Conservation (phyloP, 2,888 invertebrate species). For the Ochlodes sylvanus region DNA sequence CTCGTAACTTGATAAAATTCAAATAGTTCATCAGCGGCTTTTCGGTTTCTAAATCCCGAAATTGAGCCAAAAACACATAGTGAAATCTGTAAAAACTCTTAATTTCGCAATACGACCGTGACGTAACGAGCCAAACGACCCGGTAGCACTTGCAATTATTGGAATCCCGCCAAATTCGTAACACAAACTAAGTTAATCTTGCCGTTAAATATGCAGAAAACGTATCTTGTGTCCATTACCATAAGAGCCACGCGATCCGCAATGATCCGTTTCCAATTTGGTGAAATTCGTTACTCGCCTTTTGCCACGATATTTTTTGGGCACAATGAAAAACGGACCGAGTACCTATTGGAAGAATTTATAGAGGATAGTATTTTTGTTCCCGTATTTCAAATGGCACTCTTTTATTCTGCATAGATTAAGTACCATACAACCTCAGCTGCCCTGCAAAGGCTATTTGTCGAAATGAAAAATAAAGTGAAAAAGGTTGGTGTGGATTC, state of each 20-base stretch:
- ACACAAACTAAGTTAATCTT: constrained; percentile 18
- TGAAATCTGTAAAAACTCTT: constrained; percentile 5
- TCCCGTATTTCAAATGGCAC: background rate
- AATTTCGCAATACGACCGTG: constrained; percentile 38
- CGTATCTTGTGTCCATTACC: background rate
- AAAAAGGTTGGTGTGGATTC: too few relatives aligned
- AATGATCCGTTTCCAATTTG: constrained; percentile 23
- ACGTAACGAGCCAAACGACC: constrained; percentile 62
- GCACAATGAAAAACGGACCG: constrained; percentile 16
- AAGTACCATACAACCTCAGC: background rate
- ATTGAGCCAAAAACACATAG: background rate
- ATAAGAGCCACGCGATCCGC: background rate
- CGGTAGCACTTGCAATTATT: constrained; percentile 47
- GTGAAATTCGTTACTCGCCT: constrained; percentile 13
- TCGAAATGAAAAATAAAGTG: background rate
- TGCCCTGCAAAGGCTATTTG: background rate
- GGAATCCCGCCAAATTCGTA: constrained; percentile 48
- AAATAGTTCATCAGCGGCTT: too few relatives aligned
- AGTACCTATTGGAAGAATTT: constrained; percentile 4
- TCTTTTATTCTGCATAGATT: constrained; percentile 5
- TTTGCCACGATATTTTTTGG: constrained; percentile 19
- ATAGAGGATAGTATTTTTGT: constrained; percentile 5
- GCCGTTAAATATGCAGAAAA: constrained; percentile 10
- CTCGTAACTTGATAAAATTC: too few relatives aligned
- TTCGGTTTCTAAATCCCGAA: background rate